Conservation (phyloP, 2,797 vertebrate genomes). For the Brachymystax lenok region DNA sequence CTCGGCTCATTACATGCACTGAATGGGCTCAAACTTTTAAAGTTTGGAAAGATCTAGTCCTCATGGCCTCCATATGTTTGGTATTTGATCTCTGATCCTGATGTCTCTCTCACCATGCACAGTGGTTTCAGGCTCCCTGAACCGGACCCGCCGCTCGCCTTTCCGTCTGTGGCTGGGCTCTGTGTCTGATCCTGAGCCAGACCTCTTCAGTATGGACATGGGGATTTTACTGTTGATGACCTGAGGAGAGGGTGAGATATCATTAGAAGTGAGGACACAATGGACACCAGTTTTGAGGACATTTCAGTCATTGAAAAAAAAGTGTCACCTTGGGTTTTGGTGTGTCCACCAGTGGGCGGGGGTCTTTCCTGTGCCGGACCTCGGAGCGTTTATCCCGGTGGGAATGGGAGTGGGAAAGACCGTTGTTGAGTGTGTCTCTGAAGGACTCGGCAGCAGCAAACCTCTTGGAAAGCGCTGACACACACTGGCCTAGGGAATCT, state of each 20-base stretch:
- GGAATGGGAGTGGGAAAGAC: conserved; percentile 61
- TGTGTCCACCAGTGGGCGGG: conserved; percentile 70
- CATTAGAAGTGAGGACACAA: neutral
- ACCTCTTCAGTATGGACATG: conserved; percentile 86
- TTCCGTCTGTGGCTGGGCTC: conserved; percentile 68
- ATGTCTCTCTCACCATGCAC: conserved; percentile 77
- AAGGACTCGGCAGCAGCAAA: conserved; percentile 72
- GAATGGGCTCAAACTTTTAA: neutral
- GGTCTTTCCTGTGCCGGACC: conserved; percentile 75
- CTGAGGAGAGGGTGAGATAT: conserved; percentile 44
- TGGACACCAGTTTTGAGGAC: neutral
- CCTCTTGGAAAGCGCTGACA: conserved; percentile 76
- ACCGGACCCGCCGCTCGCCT: conserved; percentile 84
- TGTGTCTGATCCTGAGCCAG: conserved; percentile 52
- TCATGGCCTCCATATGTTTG: neutral
- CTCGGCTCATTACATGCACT: neutral
- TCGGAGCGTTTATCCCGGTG: conserved; percentile 76
- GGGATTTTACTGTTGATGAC: conserved; percentile 71
- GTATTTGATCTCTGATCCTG: neutral
- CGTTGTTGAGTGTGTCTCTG: conserved; percentile 66
- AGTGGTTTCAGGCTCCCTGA: conserved; percentile 87
- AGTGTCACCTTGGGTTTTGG: conserved; percentile 63
- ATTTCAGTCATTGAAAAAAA: conserved; percentile 3
- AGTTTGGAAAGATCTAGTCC: neutral
- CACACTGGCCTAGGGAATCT: conserved; percentile 79